phyloP scores from a whole-genome alignment of 2,113 vertebrate genomes.

The Petroica traversi region DNA sequence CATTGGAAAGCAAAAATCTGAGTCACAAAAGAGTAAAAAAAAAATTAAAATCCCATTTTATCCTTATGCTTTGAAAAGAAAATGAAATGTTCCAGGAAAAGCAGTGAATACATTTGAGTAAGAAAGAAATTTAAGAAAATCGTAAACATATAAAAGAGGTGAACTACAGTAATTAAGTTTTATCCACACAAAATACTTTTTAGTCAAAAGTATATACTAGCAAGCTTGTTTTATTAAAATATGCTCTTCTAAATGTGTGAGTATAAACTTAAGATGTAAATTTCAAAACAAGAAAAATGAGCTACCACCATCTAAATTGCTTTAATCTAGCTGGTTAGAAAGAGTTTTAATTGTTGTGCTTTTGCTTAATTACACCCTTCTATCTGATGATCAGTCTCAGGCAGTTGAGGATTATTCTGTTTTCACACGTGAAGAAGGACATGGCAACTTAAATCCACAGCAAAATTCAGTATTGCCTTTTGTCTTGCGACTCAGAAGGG shows the following conservation, averaged over 20 bases:
- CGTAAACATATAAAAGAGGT: not conserved
- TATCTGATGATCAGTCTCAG: not conserved
- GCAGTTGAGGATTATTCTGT: not conserved
- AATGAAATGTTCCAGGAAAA: not conserved
- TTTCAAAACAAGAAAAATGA: conserved; percentile 6
- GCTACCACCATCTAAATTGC: not conserved
- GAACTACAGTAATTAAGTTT: not conserved
- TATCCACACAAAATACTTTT: not conserved
- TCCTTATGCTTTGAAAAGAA: not conserved
- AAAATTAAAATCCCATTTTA: not conserved
- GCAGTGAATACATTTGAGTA: not conserved
- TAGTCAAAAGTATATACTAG: not conserved
- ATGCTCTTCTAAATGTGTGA: not conserved
- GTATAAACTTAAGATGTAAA: not conserved
- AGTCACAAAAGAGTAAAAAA: not conserved
- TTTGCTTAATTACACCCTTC: conserved; percentile 20
- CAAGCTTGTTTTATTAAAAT: not conserved
- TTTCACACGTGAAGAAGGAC: not conserved
- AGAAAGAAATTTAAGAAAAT: not conserved
- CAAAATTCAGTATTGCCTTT: not conserved
- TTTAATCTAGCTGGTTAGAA: not conserved
- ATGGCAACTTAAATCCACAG: not conserved
- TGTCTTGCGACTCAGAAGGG: not conserved
- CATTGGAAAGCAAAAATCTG: not conserved
- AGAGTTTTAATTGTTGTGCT: not conserved